Conservation (phyloP, 2,797 vertebrate genomes). For the Dendrocincla fuliginosa region DNA sequence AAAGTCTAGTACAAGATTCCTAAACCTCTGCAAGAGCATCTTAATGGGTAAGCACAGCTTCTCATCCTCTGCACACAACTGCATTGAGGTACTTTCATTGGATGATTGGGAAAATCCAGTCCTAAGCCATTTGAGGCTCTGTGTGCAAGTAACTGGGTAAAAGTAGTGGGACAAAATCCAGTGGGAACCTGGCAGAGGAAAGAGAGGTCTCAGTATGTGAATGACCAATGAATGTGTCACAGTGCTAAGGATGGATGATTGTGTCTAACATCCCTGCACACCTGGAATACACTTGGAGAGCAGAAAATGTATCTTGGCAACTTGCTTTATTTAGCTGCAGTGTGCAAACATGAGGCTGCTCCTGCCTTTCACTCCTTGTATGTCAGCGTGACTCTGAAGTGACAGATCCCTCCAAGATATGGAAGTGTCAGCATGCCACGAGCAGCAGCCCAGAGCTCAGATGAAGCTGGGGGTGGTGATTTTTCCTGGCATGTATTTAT, state of each 20-base stretch:
- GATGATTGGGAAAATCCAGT: background rate
- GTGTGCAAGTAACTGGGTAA: background rate
- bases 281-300: conserved; percentile 24
- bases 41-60: background rate
- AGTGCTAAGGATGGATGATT: background rate
- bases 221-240: background rate
- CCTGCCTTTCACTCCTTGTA: background rate
- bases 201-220: background rate
- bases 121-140: background rate
- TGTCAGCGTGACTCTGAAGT: conserved; percentile 23
- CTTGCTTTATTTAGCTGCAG: conserved; percentile 25
- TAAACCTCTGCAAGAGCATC: background rate
- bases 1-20: background rate
- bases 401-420: conserved; percentile 5
- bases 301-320: conserved; percentile 8
- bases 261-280: conserved; percentile 28
- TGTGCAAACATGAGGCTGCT: conserved; percentile 6
- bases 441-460: background rate
- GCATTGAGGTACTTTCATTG: background rate
- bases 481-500: conserved; percentile 7
- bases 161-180: background rate
- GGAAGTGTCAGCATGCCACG: background rate
- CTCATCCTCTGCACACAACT: background rate
- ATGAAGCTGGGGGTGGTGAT: conserved; percentile 14
- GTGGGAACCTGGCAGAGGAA: background rate